Conservation (phyloP, 1,140 invertebrate species). For the Berghia stephanieae region DNA sequence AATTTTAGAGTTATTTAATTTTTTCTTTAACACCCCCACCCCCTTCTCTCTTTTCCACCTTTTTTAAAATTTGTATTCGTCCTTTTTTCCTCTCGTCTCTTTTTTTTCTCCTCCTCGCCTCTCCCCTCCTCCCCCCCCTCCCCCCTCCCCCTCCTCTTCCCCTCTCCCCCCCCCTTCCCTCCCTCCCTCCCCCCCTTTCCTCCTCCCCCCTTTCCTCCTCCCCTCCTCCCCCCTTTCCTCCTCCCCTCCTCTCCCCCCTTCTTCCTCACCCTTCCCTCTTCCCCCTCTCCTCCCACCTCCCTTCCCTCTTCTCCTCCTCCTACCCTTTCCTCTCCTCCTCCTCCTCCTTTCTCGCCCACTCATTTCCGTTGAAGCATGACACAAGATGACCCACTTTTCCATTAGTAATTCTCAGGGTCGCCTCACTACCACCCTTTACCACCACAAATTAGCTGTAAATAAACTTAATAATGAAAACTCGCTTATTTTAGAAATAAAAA, state of each 20-base stretch:
- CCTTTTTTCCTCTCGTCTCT: background rate
- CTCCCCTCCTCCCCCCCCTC: background rate
- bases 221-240: background rate
- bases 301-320: background rate
- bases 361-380: too few species aligned
- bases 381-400: too few species aligned
- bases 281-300: background rate
- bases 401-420: too few species aligned
- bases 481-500: too few species aligned
- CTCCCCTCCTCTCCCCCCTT: background rate
- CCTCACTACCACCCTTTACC: too few species aligned
- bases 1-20: background rate
- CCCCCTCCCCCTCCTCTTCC: background rate
- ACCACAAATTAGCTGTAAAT: too few species aligned
- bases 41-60: background rate
- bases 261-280: background rate
- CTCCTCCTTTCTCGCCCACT: background rate
- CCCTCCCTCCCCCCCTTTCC: background rate
- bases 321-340: background rate
- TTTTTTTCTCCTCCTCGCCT: background rate
- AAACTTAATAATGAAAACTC: too few species aligned
- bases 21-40: background rate
- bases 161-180: background rate
- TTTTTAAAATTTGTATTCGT: too few species aligned
- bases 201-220: conserved; percentile 1